phyloP scores from a whole-genome alignment of 2,888 invertebrate species.

The Drosophila affinis region DNA sequence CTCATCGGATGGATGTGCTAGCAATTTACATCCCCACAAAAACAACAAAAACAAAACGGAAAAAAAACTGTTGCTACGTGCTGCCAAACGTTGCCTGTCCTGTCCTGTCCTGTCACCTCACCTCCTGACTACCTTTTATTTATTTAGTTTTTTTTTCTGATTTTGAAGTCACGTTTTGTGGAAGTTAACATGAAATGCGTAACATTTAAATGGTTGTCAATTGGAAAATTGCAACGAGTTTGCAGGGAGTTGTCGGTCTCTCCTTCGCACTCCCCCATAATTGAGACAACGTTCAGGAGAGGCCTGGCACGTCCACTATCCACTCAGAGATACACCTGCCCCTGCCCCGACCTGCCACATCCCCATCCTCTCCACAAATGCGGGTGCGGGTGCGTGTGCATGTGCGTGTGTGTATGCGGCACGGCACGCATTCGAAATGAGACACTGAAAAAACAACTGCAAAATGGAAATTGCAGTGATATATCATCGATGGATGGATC shows the following conservation, averaged over 20 bases:
- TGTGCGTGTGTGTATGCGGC: slow-evolving; percentile 24
- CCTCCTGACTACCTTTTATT: slow-evolving; percentile 1
- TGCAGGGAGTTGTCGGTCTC: neutral
- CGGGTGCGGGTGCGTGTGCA: neutral
- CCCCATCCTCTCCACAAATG: slow-evolving; percentile 7
- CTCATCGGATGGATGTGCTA: slow-evolving; percentile 55
- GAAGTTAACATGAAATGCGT: slow-evolving; percentile 47
- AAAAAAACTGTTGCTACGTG: neutral
- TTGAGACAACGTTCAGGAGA: slow-evolving; percentile 45
- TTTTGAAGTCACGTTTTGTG: slow-evolving; percentile 41
- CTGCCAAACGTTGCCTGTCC: neutral
- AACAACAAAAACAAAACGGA: no score
- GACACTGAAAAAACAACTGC: slow-evolving; percentile 51
- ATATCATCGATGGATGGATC: slow-evolving; percentile 69
- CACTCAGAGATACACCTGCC: slow-evolving; percentile 6
- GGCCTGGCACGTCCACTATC: slow-evolving; percentile 44
- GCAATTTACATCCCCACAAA: slow-evolving; percentile 64
- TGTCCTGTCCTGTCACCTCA: slow-evolving; percentile 20
- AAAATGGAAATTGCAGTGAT: slow-evolving; percentile 74
- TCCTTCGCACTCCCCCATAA: slow-evolving; percentile 29
- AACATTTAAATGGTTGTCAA: slow-evolving; percentile 60
- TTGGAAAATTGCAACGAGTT: slow-evolving; percentile 52
- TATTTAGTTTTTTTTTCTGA: neutral
- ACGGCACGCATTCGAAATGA: slow-evolving; percentile 68
- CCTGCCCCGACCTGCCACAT: neutral